Evolutionary conservation across 2,888 invertebrate species (phyloP).

Genomic region (Galeruca laticollis): DNA sequence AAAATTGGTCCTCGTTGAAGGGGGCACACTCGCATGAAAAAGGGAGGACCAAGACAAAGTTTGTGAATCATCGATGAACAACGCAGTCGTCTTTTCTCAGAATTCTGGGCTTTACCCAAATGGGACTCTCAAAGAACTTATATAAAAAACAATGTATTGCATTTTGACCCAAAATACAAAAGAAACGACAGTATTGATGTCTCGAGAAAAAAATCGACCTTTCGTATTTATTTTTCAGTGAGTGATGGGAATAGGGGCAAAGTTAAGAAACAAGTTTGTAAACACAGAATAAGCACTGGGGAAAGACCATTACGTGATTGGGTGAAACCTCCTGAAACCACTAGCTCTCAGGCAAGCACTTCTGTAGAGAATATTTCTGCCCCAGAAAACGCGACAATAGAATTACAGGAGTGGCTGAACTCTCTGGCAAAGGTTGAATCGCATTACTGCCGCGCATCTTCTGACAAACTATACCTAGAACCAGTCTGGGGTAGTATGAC

Average conservation of each 20-base stretch:
- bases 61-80: not conserved
- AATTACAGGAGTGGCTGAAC: constrained; percentile 7
- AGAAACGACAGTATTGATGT: too few species aligned
- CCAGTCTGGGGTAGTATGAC: constrained; percentile 20
- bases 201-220: too few species aligned
- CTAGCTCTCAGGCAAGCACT: not conserved
- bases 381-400: not conserved
- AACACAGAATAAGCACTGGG: not conserved
- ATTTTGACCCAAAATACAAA: too few species aligned
- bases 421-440: constrained; percentile 23
- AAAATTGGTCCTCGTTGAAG: too few species aligned
- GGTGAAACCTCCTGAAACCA: not conserved
- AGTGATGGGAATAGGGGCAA: too few species aligned
- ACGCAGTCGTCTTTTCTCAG: not conserved
- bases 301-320: not conserved
- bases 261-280: not conserved
- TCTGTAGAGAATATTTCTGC: not conserved
- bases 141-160: not conserved
- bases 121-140: not conserved
- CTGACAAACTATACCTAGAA: constrained; percentile 13
- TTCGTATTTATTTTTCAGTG: too few species aligned
- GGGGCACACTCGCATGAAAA: not conserved
- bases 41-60: not conserved
- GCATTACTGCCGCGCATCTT: constrained; percentile 12
- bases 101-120: not conserved